Conservation (phyloP, 2,113 vertebrate genomes). For the Steatornis caripensis region DNA sequence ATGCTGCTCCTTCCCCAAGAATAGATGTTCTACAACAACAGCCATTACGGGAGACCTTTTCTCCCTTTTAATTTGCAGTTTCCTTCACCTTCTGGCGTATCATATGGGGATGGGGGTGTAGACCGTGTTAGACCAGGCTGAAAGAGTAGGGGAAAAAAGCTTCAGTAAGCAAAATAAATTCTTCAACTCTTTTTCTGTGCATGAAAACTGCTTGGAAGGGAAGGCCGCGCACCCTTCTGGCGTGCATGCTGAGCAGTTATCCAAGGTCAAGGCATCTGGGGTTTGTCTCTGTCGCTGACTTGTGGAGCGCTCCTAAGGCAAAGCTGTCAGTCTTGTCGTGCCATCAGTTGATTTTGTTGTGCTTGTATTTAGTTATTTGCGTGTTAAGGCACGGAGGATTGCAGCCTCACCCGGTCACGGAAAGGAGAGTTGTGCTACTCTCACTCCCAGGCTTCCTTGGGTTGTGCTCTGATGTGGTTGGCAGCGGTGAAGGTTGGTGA, state of each 20-base stretch:
- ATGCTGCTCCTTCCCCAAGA: background rate
- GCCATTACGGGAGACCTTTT: too few relatives aligned
- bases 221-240: background rate
- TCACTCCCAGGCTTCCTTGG: background rate
- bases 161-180: background rate
- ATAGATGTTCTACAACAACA: accelerated
- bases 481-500: background rate
- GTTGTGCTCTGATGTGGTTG: background rate
- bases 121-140: background rate
- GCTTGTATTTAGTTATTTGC: background rate
- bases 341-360: accelerated
- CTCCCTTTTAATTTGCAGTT: background rate
- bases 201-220: background rate
- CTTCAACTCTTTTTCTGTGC: background rate
- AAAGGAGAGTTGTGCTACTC: background rate
- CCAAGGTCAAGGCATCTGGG: background rate
- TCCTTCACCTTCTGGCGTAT: background rate
- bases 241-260: background rate
- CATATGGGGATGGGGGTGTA: background rate
- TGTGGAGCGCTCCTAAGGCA: background rate
- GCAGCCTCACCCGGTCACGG: background rate
- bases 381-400: accelerated
- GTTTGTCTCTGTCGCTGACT: background rate
- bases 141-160: background rate
- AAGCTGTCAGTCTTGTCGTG: background rate